Conservation (phyloP, 2,113 vertebrate species). For the Ancistrus triradiatus region DNA sequence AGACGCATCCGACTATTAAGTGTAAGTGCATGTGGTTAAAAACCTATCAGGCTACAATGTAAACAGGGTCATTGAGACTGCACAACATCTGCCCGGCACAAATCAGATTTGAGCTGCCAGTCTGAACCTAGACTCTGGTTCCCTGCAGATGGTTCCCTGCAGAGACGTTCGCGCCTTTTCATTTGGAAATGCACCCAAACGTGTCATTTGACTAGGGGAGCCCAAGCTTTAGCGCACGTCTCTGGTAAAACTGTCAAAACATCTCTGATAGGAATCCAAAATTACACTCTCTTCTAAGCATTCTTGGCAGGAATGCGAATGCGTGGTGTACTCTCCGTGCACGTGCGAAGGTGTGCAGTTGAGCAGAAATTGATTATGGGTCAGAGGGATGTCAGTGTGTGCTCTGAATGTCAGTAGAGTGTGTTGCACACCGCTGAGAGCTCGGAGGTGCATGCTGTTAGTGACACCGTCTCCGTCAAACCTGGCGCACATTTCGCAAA, state of each 20-base stretch:
- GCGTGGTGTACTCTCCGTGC: background rate
- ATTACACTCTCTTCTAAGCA: background rate
- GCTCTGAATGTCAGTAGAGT: background rate
- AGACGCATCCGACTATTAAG: too few species aligned
- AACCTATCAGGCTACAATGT: too few species aligned
- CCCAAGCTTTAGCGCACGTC: too few species aligned
- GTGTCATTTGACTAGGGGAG: too few species aligned
- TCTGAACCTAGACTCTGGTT: too few species aligned
- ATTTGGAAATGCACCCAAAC: too few species aligned
- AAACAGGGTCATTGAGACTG: too few species aligned
- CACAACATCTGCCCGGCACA: too few species aligned
- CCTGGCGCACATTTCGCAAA: background rate
- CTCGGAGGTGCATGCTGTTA: conserved; percentile 29
- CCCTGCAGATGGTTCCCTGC: too few species aligned
- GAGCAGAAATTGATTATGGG: conserved; percentile 20
- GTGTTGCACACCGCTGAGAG: conserved; percentile 14
- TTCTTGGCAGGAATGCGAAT: background rate
- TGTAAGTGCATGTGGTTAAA: too few species aligned
- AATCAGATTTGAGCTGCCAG: too few species aligned
- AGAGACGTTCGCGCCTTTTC: too few species aligned
- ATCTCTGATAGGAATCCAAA: background rate
- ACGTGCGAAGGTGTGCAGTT: background rate
- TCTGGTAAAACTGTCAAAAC: background rate
- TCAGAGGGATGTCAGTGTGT: conserved; percentile 16
- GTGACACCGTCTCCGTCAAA: conserved; percentile 16